phyloP scores from a whole-genome alignment of 2,797 vertebrate species.

The Melanotaenia maccullochi region DNA sequence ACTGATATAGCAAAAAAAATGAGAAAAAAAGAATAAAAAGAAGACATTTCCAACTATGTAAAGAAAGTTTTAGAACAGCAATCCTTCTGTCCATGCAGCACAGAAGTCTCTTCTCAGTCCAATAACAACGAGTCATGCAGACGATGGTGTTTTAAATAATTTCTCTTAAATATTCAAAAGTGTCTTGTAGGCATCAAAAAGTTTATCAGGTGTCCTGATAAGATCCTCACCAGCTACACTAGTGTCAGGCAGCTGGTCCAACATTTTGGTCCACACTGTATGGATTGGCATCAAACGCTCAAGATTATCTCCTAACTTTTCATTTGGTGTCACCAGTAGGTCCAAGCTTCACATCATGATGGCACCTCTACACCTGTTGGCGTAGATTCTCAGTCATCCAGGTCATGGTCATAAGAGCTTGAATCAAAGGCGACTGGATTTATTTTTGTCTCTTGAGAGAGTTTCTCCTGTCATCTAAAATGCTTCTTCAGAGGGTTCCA shows the following conservation, averaged over 20 bases:
- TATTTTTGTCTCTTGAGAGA: too few species aligned
- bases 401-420: too few species aligned
- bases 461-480: too few species aligned
- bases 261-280: slow-evolving; percentile 12
- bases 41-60: slow-evolving; percentile 31
- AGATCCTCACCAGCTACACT: background rate
- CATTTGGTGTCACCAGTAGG: background rate
- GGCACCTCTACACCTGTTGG: background rate
- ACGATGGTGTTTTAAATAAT: slow-evolving; percentile 34
- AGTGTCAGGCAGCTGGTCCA: background rate
- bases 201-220: background rate
- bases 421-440: too few species aligned
- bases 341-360: background rate
- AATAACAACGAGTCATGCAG: slow-evolving; percentile 10
- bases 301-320: background rate
- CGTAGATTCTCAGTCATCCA: too few species aligned
- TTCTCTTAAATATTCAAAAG: slow-evolving; percentile 35
- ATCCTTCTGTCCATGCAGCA: slow-evolving; percentile 8
- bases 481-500: too few species aligned
- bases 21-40: too few species aligned
- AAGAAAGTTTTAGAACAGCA: slow-evolving; percentile 22
- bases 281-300: background rate
- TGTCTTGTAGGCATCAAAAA: slow-evolving; percentile 1
- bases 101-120: slow-evolving; percentile 8
- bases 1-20: background rate